Conservation (phyloP, 2,797 vertebrate genomes). For the Amniataba percoides region DNA sequence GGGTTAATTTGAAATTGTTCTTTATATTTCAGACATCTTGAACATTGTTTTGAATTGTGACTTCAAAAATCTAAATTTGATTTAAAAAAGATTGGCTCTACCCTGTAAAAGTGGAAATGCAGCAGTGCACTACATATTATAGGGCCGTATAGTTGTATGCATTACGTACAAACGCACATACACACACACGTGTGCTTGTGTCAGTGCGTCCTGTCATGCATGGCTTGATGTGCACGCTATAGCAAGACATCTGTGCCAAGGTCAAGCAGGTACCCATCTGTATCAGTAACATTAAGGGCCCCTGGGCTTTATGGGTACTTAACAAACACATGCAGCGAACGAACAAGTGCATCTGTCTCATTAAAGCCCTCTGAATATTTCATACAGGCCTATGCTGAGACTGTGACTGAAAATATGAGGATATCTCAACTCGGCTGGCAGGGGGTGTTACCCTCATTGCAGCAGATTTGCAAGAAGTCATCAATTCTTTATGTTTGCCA, state of each 20-base stretch:
- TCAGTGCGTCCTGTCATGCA: constrained; percentile 35
- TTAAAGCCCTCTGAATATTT: constrained; percentile 83
- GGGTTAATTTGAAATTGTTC: not conserved
- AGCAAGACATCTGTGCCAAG: constrained; percentile 70
- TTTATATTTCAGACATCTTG: not conserved
- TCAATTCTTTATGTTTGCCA: constrained; percentile 82
- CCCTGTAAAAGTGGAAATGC: constrained; percentile 26
- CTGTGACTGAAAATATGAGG: constrained; percentile 54
- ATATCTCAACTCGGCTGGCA: constrained; percentile 44
- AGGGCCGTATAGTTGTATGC: not conserved
- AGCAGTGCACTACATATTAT: not conserved
- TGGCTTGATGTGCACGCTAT: constrained; percentile 44
- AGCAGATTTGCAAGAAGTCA: constrained; percentile 69
- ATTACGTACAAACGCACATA: constrained; percentile 7
- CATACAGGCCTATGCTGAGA: constrained; percentile 60
- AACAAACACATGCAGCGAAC: constrained; percentile 76
- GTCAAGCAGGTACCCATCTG: constrained; percentile 76
- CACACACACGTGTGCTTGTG: not conserved
- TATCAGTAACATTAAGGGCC: constrained; percentile 68
- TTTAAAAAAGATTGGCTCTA: not conserved
- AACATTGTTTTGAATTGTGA: not conserved
- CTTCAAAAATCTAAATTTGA: constrained; percentile 1
- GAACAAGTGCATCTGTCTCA: constrained; percentile 80
- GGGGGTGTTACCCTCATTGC: constrained; percentile 59
- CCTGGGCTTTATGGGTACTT: constrained; percentile 76